Conservation (phyloP, 64 coral and sea anemone genomes). For the Stichodactyla mertensii region DNA sequence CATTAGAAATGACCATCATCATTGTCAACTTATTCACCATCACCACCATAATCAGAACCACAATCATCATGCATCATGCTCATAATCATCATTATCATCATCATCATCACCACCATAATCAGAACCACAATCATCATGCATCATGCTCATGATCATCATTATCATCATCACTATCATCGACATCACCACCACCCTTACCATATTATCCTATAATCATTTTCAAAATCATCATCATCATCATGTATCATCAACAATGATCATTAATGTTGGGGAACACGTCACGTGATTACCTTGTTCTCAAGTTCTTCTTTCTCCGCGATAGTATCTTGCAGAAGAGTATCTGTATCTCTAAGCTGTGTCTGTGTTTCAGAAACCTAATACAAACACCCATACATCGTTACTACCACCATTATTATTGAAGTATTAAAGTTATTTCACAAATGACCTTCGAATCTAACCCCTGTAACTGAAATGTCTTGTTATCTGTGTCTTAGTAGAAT, state of each 20-base stretch:
- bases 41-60: too few species aligned
- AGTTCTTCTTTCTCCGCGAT: slow-evolving; percentile 46
- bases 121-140: background rate
- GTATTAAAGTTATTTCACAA: background rate
- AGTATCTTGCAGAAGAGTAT: slow-evolving; percentile 43
- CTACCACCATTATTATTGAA: too few species aligned
- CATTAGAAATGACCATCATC: background rate
- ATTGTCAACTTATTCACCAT: background rate
- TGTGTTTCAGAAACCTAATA: slow-evolving; percentile 47
- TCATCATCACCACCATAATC: background rate
- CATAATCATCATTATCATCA: background rate
- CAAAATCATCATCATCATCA: too few species aligned
- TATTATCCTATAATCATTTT: too few species aligned
- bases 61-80: background rate
- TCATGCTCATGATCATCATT: too few species aligned
- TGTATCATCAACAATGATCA: too few species aligned
- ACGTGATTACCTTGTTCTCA: slow-evolving; percentile 21
- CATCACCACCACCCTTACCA: too few species aligned
- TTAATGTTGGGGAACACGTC: too few species aligned
- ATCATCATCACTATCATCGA: too few species aligned
- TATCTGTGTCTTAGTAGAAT: background rate
- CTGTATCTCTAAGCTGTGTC: slow-evolving; percentile 36
- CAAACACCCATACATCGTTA: background rate
- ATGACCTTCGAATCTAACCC: background rate
- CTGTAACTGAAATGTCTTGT: too few species aligned